Evolutionary conservation across 1,140 invertebrate genomes (phyloP).

Genomic region (Drosophila aff.): DNA sequence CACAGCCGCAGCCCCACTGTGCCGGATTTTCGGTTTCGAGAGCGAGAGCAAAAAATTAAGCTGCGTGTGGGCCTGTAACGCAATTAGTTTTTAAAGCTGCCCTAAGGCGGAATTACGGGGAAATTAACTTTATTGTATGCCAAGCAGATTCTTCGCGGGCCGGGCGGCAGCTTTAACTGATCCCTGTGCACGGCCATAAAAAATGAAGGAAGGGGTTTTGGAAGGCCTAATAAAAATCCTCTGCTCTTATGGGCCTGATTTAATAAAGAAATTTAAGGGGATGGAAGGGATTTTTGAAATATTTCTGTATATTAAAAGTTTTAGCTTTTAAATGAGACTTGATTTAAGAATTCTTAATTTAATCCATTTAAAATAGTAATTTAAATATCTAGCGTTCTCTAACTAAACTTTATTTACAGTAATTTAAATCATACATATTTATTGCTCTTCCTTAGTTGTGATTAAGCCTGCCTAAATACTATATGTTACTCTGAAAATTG

Average conservation of each 20-base stretch:
- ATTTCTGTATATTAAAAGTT: background rate
- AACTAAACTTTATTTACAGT: too few relatives aligned
- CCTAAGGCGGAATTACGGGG: slow-evolving; percentile 29
- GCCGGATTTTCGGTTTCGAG: slow-evolving; percentile 22
- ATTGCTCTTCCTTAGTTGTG: background rate
- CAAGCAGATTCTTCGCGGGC: background rate
- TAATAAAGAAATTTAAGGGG: background rate
- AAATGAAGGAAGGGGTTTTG: background rate
- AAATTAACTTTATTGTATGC: slow-evolving; percentile 40
- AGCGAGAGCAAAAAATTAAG: slow-evolving; percentile 28
- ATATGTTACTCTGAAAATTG: background rate
- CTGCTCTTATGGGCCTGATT: background rate
- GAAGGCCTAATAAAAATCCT: background rate
- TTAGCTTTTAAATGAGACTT: background rate
- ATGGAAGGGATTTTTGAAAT: background rate
- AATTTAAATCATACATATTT: background rate
- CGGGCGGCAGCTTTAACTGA: background rate
- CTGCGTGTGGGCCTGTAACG: slow-evolving; percentile 33
- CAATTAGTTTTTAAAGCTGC: slow-evolving; percentile 56
- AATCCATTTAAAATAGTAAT: background rate
- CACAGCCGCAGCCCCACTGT: slow-evolving; percentile 4
- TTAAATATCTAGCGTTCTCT: too few relatives aligned
- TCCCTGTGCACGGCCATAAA: background rate
- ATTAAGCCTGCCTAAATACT: too few relatives aligned
- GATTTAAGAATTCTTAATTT: too few relatives aligned